Evolutionary conservation across 2,888 invertebrate genomes (phyloP), one percentile per base, ranked within the genome.

Genomic region (Reticulitermes lucifugus): DNA sequence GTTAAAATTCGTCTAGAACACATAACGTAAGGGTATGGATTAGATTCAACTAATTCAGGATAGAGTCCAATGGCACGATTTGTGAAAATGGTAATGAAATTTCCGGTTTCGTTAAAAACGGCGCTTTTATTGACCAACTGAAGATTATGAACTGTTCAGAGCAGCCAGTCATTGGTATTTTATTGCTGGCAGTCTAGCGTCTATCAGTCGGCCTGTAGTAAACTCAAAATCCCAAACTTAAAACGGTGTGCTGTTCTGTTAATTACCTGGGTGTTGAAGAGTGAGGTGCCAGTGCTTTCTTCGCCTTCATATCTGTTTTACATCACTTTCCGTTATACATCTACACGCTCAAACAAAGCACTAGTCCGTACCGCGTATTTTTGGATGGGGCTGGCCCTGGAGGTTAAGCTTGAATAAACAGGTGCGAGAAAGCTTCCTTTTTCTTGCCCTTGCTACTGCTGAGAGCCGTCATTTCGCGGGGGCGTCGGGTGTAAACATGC

Each of bases 351-450:
- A 85, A 83, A 85, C 83, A 82, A 83, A 80, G 73, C 83, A 22
- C 59, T n/a, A 25, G 59, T 77, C 75, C 83, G 79, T 60, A 84
- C 77, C 81, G 83, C 83, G 85, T 85, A 85, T 85, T 85, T 83
- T 83, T 85, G 71, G 84, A 85, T 80, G 71, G 73, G 46, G 79
- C 29, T 71, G 75, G 83, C 71, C 80, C 73, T 79, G 75, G 83
- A 85, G 79, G 83, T 73, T 85, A 73, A 80, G 83, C 85, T 85
- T 85, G 84, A 85, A 80, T 85, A 85, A 85, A 85, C 85, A 85
- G 85, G 85, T 85, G 85, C 71, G 73, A 85, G 83, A 35, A 46
- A 79, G 55, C 51, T 79, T 59, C 60, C 60, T 73, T 83, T 70
- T 73, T 43, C 22, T 73, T 41, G 9, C 73, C 35, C 41, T 41